Evolutionary conservation across 2,113 vertebrate species (phyloP).

Genomic region (Montifringilla adamsi): DNA sequence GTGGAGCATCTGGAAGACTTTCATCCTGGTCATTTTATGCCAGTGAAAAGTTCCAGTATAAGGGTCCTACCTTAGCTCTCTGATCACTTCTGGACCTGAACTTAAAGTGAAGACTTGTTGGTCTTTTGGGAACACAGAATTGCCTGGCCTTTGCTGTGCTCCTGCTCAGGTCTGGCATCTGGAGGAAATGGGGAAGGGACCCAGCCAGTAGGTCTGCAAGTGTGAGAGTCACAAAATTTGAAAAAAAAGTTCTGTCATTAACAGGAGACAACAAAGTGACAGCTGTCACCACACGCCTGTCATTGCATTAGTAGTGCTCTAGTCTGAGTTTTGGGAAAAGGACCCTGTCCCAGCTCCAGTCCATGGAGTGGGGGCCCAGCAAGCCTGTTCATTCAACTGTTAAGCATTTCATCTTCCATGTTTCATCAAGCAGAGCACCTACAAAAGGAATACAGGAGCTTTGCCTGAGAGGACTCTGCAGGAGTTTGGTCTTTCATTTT

Average conservation of each 20-base stretch:
- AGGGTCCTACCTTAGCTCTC: neutral
- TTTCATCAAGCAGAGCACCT: neutral
- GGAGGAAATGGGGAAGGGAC: neutral
- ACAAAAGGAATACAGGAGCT: accelerated
- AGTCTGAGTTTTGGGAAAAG: neutral
- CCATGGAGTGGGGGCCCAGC: accelerated
- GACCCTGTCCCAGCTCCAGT: neutral
- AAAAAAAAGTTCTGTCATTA: neutral
- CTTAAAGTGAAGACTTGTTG: neutral
- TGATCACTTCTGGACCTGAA: neutral
- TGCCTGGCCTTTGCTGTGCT: neutral
- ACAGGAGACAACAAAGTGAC: neutral
- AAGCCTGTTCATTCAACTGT: neutral
- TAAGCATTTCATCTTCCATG: neutral
- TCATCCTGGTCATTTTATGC: neutral
- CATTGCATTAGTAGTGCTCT: neutral
- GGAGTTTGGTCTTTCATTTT: constrained; percentile 9
- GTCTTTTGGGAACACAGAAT: neutral
- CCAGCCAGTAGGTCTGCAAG: neutral
- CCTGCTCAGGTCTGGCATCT: neutral
- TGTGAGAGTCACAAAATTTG: neutral
- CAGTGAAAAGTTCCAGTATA: neutral
- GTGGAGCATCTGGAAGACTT: neutral
- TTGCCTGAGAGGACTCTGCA: neutral
- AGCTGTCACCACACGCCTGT: neutral